Conservation (phyloP, 2,797 vertebrate species). For the Cheirogaleus major region DNA sequence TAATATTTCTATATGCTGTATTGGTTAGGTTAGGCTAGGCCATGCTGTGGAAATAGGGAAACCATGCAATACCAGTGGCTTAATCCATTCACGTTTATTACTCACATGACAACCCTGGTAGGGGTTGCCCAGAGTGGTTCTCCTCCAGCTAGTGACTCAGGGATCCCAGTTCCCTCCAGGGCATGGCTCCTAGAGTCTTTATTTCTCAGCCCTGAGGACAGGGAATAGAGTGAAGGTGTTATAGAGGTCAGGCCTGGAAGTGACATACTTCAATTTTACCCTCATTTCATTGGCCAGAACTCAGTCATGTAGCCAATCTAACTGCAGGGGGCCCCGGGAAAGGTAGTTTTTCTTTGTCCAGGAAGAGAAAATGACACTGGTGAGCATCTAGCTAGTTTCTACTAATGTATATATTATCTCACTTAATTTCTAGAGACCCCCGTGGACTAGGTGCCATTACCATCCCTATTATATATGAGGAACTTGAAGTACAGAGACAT, state of each 20-base stretch:
- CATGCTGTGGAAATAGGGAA: background rate
- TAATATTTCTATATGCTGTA: background rate
- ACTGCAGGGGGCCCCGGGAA: background rate
- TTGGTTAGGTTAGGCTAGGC: background rate
- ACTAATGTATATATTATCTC: background rate
- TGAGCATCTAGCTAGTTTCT: background rate
- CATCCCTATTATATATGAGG: background rate
- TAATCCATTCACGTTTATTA: accelerated
- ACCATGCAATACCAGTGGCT: background rate
- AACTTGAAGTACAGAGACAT: background rate
- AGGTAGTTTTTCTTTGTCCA: background rate
- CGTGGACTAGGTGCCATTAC: background rate
- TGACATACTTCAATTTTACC: background rate
- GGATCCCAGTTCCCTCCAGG: background rate
- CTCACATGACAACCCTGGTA: background rate
- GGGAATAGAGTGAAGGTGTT: background rate
- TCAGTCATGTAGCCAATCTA: background rate
- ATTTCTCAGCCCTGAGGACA: background rate
- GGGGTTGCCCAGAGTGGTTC: background rate
- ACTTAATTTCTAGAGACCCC: background rate
- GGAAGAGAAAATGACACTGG: background rate
- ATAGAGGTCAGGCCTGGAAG: background rate
- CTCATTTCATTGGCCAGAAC: background rate
- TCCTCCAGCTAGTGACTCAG: background rate
- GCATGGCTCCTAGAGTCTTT: background rate